Evolutionary conservation across 1,140 invertebrate genomes (phyloP).

Genomic region (Aphaenogaster rudis): DNA sequence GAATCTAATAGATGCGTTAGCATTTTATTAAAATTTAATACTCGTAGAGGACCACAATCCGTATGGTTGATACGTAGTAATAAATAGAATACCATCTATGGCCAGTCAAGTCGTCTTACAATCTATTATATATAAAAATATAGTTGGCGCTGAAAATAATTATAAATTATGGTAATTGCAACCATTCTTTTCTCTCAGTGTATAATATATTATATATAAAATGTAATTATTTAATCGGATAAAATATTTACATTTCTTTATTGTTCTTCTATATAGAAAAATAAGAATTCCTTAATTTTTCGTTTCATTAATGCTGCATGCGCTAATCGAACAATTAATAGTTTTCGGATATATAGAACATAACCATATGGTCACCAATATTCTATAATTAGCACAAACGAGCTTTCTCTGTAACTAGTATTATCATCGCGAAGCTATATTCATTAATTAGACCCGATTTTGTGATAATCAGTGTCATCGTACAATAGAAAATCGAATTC

Average conservation of each 20-base stretch:
- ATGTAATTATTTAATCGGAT: too few relatives aligned
- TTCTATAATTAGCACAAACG: constrained; percentile 38
- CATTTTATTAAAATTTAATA: too few relatives aligned
- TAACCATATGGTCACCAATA: background rate
- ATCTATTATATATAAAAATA: too few relatives aligned
- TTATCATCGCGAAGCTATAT: constrained; percentile 1
- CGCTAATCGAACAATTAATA: background rate
- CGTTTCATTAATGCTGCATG: background rate
- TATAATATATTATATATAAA: too few relatives aligned
- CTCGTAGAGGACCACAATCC: too few relatives aligned
- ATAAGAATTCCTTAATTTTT: background rate
- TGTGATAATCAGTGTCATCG: constrained; percentile 16
- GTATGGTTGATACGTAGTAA: too few relatives aligned
- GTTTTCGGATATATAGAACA: background rate
- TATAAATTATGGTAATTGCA: too few relatives aligned
- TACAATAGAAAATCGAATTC: constrained; percentile 23
- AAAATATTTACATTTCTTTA: background rate
- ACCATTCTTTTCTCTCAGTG: too few relatives aligned
- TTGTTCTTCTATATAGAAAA: background rate
- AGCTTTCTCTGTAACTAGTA: constrained; percentile 25
- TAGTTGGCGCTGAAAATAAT: too few relatives aligned
- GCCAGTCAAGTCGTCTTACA: too few relatives aligned
- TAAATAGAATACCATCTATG: too few relatives aligned
- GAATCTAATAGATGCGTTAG: too few relatives aligned
- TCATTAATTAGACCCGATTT: constrained; percentile 31